Percentiles rank a stretch among this genome's conserved stretches.
Evolutionary conservation across 2,797 vertebrate genomes (phyloP).

Genomic region (Enteromius anoplus): DNA sequence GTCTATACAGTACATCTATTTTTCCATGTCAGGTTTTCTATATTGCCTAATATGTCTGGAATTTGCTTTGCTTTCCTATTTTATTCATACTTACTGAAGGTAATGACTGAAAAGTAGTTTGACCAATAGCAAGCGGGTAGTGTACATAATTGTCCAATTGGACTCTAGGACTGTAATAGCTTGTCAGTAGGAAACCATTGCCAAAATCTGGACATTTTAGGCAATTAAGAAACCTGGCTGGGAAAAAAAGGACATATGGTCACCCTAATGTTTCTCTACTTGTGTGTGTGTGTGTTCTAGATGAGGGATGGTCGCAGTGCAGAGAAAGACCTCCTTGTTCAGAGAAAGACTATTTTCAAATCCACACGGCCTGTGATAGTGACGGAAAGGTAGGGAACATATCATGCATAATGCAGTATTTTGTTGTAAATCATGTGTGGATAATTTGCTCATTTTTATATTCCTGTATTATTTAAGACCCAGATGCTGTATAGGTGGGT

Average conservation of each 20-base stretch:
- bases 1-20: not conserved
- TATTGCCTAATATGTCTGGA: not conserved
- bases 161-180: not conserved
- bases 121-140: not conserved
- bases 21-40: not conserved
- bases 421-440: not conserved
- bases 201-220: not conserved
- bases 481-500: conserved; percentile 96
- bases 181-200: not conserved
- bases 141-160: not conserved
- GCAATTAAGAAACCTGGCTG: not conserved
- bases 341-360: conserved; percentile 93
- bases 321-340: conserved; percentile 86
- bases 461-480: conserved; percentile 75
- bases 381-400: conserved; percentile 86
- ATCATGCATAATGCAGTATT: not conserved
- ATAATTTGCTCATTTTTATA: not conserved
- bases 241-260: not conserved
- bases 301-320: conserved; percentile 89
- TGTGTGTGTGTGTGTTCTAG: conserved; percentile 68
- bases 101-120: not conserved
- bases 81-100: not conserved
- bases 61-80: not conserved
- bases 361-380: conserved; percentile 89
- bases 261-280: not conserved